Percentiles rank a stretch among this genome's conserved stretches.
These are phyloP conservation scores for Mus spretus DNA, from an alignment of 2,797 vertebrate species.

Conservation along the genomic window DNA sequence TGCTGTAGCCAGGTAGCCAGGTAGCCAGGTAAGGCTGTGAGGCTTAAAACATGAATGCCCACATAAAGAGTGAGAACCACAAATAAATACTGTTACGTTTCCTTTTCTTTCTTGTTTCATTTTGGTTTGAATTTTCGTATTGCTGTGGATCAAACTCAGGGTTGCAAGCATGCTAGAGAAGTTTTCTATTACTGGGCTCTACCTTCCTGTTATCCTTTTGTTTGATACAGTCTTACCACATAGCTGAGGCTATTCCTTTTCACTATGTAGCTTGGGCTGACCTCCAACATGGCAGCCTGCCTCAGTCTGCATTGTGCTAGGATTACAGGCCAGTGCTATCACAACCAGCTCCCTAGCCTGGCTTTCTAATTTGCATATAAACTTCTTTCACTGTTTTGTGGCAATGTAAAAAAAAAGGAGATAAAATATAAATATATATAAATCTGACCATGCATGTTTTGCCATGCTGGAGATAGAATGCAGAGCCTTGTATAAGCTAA, in stretches of 20 bases:
- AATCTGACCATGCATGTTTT: background rate
- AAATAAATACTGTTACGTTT: background rate
- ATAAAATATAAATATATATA: background rate
- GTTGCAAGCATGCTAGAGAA: background rate
- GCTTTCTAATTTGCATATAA: conserved; percentile 59
- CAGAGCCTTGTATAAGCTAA: background rate
- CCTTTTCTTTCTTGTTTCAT: background rate
- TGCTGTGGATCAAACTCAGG: background rate
- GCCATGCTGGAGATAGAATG: background rate
- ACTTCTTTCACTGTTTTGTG: conserved; percentile 21
- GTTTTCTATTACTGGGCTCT: background rate
- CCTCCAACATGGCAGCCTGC: background rate
- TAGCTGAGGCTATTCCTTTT: background rate
- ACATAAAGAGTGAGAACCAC: background rate
- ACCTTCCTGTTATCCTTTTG: background rate
- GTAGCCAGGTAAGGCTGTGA: background rate
- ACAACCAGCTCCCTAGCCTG: background rate
- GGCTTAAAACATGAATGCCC: background rate
- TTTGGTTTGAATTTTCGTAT: background rate
- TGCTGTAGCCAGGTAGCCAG: too few relatives aligned
- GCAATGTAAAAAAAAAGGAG: conserved; percentile 27
- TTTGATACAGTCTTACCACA: background rate
- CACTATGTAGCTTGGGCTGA: background rate
- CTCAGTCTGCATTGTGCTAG: background rate
- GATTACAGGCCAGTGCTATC: background rate